Evolutionary conservation across 2,113 vertebrate species (phyloP).

Genomic region (Deroptyus accipitrinus): DNA sequence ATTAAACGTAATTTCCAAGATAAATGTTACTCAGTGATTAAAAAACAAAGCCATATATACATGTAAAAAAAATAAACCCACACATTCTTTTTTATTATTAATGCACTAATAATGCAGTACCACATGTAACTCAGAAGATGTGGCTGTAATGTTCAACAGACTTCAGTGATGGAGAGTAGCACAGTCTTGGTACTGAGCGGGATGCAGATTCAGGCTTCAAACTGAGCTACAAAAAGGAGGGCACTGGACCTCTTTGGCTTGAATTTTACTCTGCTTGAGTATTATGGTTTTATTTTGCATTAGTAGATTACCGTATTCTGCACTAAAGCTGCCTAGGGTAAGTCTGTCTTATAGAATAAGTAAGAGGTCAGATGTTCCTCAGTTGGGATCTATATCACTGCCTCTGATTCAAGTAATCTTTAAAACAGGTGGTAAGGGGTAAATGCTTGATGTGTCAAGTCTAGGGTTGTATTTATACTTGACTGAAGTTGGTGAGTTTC

Average conservation of each 20-base stretch:
- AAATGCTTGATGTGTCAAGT: background rate
- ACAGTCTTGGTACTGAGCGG: background rate
- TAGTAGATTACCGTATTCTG: background rate
- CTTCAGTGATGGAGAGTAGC: background rate
- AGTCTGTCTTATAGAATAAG: background rate
- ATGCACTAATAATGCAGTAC: background rate
- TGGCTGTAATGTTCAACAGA: background rate
- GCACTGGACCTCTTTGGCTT: background rate
- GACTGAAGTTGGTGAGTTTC: background rate
- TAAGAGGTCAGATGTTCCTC: background rate
- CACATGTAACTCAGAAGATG: fast-evolving
- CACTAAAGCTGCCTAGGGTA: background rate
- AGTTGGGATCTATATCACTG: background rate
- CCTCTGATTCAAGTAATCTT: background rate
- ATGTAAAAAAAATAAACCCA: no score
- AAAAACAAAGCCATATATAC: background rate
- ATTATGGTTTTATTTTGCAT: background rate
- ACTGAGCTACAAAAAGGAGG: background rate
- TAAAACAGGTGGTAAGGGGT: background rate
- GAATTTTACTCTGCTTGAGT: background rate
- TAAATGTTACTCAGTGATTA: background rate
- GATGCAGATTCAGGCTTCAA: background rate
- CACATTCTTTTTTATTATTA: fast-evolving
- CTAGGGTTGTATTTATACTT: background rate
- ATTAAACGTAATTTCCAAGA: background rate